Percentiles rank a stretch among this genome's conserved stretches.
Evolutionary conservation across 1,140 invertebrate genomes (phyloP).

Genomic region (Bombus consobrinus): DNA sequence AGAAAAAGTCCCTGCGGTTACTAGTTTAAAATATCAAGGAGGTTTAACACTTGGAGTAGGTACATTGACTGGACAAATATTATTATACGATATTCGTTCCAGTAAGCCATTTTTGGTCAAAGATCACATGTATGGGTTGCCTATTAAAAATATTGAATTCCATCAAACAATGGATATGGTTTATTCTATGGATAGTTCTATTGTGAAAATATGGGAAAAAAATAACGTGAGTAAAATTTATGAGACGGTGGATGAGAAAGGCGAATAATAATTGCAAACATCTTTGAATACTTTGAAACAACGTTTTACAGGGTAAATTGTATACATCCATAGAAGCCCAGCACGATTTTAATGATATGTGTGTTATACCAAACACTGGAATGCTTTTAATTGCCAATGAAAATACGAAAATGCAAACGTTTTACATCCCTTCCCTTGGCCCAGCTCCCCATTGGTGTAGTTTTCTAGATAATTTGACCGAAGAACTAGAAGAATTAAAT

Average conservation of each 20-base stretch:
- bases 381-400: slow-evolving; percentile 98
- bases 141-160: slow-evolving; percentile 95
- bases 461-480: slow-evolving; percentile 97
- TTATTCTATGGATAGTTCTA: slow-evolving; percentile 95
- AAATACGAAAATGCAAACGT: slow-evolving; percentile 95
- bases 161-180: slow-evolving; percentile 92
- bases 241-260: background rate
- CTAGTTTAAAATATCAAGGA: slow-evolving; percentile 91
- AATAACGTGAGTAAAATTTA: slow-evolving; percentile 87
- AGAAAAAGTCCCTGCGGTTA: slow-evolving; percentile 88
- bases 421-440: slow-evolving; percentile 97
- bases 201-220: slow-evolving; percentile 98
- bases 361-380: slow-evolving; percentile 93
- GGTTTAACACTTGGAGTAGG: slow-evolving; percentile 94
- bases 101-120: slow-evolving; percentile 94
- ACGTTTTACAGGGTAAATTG: slow-evolving; percentile 90
- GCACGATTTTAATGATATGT: slow-evolving; percentile 94
- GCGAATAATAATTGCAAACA: background rate
- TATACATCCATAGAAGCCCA: slow-evolving; percentile 96
- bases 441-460: slow-evolving; percentile 98
- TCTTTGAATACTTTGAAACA: slow-evolving; percentile 21
- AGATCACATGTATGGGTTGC: slow-evolving; percentile 97
- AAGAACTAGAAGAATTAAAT: slow-evolving; percentile 95
- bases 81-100: slow-evolving; percentile 97
- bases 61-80: slow-evolving; percentile 95